These are phyloP conservation scores for Vulpes ferrilata DNA, from an alignment of 2,113 vertebrate genomes.

Conservation along the genomic window DNA sequence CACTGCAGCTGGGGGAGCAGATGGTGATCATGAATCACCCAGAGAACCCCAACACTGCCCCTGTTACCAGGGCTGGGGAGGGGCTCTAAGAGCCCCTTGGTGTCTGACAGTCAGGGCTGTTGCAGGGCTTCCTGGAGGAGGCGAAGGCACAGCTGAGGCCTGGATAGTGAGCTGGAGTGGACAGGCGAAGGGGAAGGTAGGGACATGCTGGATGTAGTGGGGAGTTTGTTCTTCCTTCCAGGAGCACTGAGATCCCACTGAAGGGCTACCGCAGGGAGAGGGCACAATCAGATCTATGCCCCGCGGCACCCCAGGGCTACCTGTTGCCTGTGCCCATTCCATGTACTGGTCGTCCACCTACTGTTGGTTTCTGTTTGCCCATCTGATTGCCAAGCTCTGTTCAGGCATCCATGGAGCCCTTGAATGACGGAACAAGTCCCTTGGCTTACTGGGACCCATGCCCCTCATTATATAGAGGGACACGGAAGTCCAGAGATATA, in stretches of 20 bases:
- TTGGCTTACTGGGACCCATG: background rate
- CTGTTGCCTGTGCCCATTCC: background rate
- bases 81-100: background rate
- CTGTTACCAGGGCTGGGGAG: background rate
- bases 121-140: background rate
- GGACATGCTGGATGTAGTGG: background rate
- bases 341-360: background rate
- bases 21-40: background rate
- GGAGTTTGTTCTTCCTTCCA: background rate
- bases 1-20: background rate
- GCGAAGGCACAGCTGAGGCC: background rate
- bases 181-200: background rate
- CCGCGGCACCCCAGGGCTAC: too few species aligned
- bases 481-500: background rate
- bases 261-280: background rate
- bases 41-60: background rate
- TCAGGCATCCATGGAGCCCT: background rate
- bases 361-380: background rate
- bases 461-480: background rate
- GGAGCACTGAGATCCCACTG: background rate
- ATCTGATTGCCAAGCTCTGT: background rate
- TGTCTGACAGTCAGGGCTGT: background rate
- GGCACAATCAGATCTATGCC: fast-evolving
- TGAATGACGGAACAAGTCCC: background rate
- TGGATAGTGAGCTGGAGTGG: background rate